Conservation (phyloP, 2,888 invertebrate species). For the Drosophila trichaetosa region DNA sequence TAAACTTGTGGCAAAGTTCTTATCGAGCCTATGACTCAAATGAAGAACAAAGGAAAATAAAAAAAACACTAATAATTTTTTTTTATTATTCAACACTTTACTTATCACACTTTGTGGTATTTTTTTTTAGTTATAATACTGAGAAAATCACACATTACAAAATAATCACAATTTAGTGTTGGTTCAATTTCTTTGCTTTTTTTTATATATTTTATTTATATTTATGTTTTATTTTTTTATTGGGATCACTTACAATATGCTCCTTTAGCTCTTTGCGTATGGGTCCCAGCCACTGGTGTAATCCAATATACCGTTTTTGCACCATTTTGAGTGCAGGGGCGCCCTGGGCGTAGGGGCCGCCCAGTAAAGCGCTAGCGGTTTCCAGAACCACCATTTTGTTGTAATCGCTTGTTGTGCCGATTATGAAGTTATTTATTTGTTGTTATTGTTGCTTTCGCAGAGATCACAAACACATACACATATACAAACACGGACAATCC, state of each 20-base stretch:
- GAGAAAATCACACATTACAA: background rate
- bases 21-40: background rate
- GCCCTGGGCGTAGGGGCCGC: slow-evolving; percentile 92
- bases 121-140: background rate
- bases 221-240: background rate
- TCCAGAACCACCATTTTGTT: slow-evolving; percentile 90
- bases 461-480: slow-evolving; percentile 11
- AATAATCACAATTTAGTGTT: background rate
- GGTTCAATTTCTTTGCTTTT: background rate
- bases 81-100: background rate
- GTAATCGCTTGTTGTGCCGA: slow-evolving; percentile 37
- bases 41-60: background rate
- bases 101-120: background rate
- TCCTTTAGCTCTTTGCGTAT: slow-evolving; percentile 92
- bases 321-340: slow-evolving; percentile 94
- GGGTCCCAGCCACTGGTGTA: slow-evolving; percentile 96
- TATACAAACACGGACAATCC: background rate
- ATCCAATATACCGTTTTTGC: slow-evolving; percentile 95
- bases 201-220: background rate
- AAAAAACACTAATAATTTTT: background rate
- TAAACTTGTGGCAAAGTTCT: background rate
- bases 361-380: slow-evolving; percentile 90
- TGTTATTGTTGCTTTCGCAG: slow-evolving; percentile 14
- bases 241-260: slow-evolving; percentile 88
- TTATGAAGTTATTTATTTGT: slow-evolving; percentile 11